Conservation (phyloP, 1,140 invertebrate species). For the Apis cerana region DNA sequence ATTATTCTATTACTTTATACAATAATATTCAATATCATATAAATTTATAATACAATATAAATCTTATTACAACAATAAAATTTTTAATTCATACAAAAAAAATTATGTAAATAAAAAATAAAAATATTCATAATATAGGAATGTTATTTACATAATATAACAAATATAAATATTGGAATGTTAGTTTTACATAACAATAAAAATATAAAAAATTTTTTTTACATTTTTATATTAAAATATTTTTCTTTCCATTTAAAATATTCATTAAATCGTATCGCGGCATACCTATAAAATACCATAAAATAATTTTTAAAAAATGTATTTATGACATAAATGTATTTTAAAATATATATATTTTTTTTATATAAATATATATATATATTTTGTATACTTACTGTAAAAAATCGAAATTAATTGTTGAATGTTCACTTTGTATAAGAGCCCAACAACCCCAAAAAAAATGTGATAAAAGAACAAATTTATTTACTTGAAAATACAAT, state of each 20-base stretch:
- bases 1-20: not conserved
- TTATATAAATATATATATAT: not conserved
- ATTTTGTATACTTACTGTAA: slow-evolving; percentile 85
- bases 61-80: not conserved
- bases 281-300: slow-evolving; percentile 82
- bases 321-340: slow-evolving; percentile 5
- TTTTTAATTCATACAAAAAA: slow-evolving; percentile 7
- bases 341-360: not conserved
- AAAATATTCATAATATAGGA: slow-evolving; percentile 2
- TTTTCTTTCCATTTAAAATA: slow-evolving; percentile 80
- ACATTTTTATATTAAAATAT: slow-evolving; percentile 14
- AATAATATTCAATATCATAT: slow-evolving; percentile 6
- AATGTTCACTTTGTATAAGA: slow-evolving; percentile 94
- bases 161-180: slow-evolving; percentile 4
- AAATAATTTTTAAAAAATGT: slow-evolving; percentile 16
- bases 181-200: slow-evolving; percentile 1
- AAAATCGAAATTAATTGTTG: slow-evolving; percentile 97
- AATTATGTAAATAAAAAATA: not conserved
- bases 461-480: slow-evolving; percentile 90
- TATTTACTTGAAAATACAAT: slow-evolving; percentile 90
- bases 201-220: slow-evolving; percentile 11
- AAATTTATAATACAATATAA: slow-evolving; percentile 6
- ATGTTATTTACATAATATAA: slow-evolving; percentile 9
- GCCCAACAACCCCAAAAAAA: slow-evolving; percentile 97
- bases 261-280: slow-evolving; percentile 85